Evolutionary conservation across 2,113 vertebrate species (phyloP).

Genomic region (Silurus asotus): DNA sequence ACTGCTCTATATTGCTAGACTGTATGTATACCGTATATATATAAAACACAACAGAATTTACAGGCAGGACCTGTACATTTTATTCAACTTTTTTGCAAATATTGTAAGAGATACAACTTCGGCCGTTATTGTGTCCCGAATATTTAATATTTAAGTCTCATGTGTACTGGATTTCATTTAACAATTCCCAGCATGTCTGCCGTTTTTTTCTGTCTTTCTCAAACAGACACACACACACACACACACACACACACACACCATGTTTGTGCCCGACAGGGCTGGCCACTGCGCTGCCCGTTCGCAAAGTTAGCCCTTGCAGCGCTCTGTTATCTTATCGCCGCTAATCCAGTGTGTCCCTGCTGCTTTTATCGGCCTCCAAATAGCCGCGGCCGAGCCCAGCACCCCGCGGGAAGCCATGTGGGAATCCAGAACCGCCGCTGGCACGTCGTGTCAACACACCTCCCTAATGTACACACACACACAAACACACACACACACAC

Average conservation of each 20-base stretch:
- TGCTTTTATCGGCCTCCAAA: conserved; percentile 64
- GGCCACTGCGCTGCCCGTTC: conserved; percentile 54
- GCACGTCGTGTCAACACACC: conserved; percentile 44
- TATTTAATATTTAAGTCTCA: not conserved
- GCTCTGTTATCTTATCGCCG: conserved; percentile 66
- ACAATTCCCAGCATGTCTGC: conserved; percentile 40
- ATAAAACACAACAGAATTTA: not conserved
- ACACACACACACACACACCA: conserved; percentile 35
- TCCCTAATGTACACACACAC: conserved; percentile 28
- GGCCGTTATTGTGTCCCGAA: not conserved
- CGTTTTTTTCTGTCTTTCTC: conserved; percentile 52
- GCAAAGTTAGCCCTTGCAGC: conserved; percentile 51
- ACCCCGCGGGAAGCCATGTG: conserved; percentile 51
- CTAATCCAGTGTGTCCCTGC: conserved; percentile 54
- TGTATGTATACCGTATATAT: not conserved
- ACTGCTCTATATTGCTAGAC: no score
- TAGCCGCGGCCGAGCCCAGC: conserved; percentile 49
- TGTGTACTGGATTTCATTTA: conserved; percentile 27
- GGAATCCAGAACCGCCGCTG: conserved; percentile 42
- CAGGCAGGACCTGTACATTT: not conserved
- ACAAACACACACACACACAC: conserved; percentile 22
- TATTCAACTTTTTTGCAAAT: not conserved
- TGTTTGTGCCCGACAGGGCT: conserved; percentile 46
- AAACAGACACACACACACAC: conserved; percentile 23
- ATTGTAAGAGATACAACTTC: not conserved